Percentiles rank a stretch among this genome's conserved stretches.
These are phyloP conservation scores for Escarpia spicata DNA, from an alignment of 2,888 invertebrate genomes.

Conservation along the genomic window DNA sequence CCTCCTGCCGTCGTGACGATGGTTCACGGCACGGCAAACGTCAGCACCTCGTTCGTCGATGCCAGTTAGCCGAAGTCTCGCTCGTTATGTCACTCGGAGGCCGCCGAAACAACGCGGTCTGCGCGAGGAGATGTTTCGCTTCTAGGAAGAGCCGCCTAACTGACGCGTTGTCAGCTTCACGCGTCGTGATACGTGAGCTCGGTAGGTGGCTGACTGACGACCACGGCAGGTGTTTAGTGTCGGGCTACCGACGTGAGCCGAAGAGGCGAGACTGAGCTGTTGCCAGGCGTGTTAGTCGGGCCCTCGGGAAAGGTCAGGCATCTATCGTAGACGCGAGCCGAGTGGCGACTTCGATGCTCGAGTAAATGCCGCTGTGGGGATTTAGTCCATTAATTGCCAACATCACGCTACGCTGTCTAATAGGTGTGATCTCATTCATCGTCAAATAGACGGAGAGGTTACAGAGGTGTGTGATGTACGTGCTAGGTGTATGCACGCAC, in stretches of 20 bases:
- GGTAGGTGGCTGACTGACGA: background rate
- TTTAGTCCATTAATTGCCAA: background rate
- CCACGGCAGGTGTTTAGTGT: slow-evolving; percentile 4
- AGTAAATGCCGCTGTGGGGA: background rate
- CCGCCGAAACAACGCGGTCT: background rate
- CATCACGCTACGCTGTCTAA: background rate
- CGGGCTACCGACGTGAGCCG: background rate
- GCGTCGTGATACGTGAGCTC: background rate
- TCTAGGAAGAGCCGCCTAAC: background rate
- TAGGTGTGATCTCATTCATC: background rate
- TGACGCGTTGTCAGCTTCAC: background rate
- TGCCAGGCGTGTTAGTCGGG: background rate
- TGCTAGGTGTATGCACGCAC: background rate
- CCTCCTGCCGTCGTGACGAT: background rate
- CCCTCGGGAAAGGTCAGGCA: background rate
- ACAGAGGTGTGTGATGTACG: background rate
- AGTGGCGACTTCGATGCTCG: background rate
- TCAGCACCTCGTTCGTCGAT: background rate
- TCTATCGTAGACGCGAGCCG: background rate
- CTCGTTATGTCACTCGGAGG: too few species aligned
- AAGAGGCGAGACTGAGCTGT: background rate
- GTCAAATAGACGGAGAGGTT: background rate
- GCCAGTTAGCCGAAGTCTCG: background rate
- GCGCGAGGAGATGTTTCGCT: background rate
- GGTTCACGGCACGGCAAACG: background rate